Base-by-base conservation (phyloP, 2,888 invertebrate genomes). In the Vesta saturnalis region DNA sequence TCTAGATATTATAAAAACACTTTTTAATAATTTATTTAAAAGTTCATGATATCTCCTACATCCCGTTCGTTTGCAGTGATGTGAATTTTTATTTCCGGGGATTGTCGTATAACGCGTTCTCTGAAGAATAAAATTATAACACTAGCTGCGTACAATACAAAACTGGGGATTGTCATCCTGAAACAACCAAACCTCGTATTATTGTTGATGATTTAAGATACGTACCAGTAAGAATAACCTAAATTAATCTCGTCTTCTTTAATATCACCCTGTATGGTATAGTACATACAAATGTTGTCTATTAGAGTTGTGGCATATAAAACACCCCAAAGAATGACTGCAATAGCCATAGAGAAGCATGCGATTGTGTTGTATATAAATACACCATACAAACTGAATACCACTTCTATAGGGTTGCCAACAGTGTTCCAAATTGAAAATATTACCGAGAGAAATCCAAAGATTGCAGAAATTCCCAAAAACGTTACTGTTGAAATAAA, bases 341-440 rank as follows among this genome's bases (percentile, higher is more conserved):
- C 74, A 16, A 85, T 16, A 3, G 84, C 60, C 14, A 77, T 74
- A 30, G 70, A 75, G 49, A 73, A 74, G 16, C 79, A 77, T 19
- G 89, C 88, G 22, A 87, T 74, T 2, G 82, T 83, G 77, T 90
- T 90, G 87, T 89, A 90, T 12, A 89, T 78, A 76, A 87, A 90
- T 8, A 91, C 82, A 1, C 90, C 90, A 65, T 85, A 83, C 49
- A 88, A 84, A 55, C 88, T 89, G 18, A 87, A 86, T 68, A 86
- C 85, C 1, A 86, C 85, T 79, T 89, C 87, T 2, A 89, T 84
- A 1, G 90, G 90, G 77, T 87, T 89, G 10, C 85, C 85, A 43
- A 86, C 85, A 1, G 88, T 85, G 79, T 91, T 91, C 77, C 88
- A 85, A 8, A 89, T 77, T 12, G 89, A 85, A 77, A 90, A 86